phyloP scores from a whole-genome alignment of 2,797 vertebrate species.

The Hydrocynus forskahlii region DNA sequence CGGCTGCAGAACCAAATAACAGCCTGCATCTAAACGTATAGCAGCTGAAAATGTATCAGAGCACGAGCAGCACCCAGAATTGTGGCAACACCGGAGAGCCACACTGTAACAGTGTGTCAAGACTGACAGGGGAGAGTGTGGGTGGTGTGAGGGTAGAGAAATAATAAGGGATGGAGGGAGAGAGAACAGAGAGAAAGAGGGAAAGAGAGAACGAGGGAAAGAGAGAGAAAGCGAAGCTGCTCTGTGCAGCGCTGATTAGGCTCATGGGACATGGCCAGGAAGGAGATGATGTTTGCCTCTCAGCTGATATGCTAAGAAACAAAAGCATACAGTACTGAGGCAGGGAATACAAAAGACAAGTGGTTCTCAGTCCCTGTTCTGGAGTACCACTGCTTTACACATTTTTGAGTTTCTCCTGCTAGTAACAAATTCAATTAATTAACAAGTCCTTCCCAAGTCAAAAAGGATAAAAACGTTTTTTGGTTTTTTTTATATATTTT shows the following conservation, averaged over 20 bases:
- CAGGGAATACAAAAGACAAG: background rate
- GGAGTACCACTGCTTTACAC: too few relatives aligned
- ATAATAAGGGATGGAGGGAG: conserved; percentile 31
- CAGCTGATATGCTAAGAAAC: conserved; percentile 60
- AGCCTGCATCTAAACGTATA: background rate
- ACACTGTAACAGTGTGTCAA: conserved; percentile 22
- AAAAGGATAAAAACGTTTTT: too few relatives aligned
- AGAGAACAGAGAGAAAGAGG: background rate
- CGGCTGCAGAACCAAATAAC: conserved; percentile 20
- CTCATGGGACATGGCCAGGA: conserved; percentile 66
- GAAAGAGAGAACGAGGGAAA: background rate
- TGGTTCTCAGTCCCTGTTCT: too few relatives aligned
- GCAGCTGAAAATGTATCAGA: conserved; percentile 29
- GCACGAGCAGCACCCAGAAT: conserved; percentile 17
- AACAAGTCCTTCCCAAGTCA: too few relatives aligned
- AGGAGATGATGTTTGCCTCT: conserved; percentile 57
- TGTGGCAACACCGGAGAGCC: conserved; percentile 61
- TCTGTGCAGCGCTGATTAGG: conserved; percentile 72
- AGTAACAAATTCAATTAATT: too few relatives aligned
- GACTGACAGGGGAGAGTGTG: conserved; percentile 36
- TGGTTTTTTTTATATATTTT: too few relatives aligned
- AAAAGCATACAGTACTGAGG: background rate
- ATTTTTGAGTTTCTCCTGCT: too few relatives aligned
- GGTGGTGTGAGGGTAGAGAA: conserved; percentile 21
- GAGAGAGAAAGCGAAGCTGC: conserved; percentile 20